These are phyloP conservation scores for Drosophila leonis DNA, from an alignment of 2,888 invertebrate genomes.

Conservation along the genomic window DNA sequence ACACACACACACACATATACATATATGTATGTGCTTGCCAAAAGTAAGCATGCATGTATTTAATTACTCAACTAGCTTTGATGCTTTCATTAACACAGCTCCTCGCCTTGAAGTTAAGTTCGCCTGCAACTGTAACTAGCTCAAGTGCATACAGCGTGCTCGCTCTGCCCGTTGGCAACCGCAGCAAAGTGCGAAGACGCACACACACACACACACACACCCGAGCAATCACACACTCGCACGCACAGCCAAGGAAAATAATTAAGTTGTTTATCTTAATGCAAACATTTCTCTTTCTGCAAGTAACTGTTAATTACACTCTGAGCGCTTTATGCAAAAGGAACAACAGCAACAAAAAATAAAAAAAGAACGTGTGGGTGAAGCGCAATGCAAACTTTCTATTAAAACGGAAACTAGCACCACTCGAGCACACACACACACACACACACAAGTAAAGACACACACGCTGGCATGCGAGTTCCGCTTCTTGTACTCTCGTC, in stretches of 20 bases:
- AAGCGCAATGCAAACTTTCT: slow-evolving; percentile 64
- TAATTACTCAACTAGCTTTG: slow-evolving; percentile 59
- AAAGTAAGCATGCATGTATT: slow-evolving; percentile 32
- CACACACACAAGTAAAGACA: slow-evolving; percentile 16
- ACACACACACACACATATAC: not conserved
- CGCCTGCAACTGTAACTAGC: slow-evolving; percentile 36
- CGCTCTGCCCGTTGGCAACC: slow-evolving; percentile 35
- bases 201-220: slow-evolving; percentile 4
- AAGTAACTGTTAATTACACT: slow-evolving; percentile 74
- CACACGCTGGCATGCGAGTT: not conserved
- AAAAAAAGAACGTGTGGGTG: slow-evolving; percentile 12
- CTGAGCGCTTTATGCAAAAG: slow-evolving; percentile 55
- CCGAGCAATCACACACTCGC: slow-evolving; percentile 15
- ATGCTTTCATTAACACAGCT: slow-evolving; percentile 47
- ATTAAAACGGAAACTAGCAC: slow-evolving; percentile 60
- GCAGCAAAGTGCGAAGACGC: slow-evolving; percentile 40
- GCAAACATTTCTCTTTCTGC: slow-evolving; percentile 67
- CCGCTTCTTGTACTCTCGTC: not conserved
- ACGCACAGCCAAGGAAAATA: slow-evolving; percentile 54
- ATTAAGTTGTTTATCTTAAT: slow-evolving; percentile 80
- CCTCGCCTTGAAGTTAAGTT: slow-evolving; percentile 18
- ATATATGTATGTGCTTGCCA: not conserved
- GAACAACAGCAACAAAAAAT: slow-evolving; percentile 4
- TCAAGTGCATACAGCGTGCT: slow-evolving; percentile 40
- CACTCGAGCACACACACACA: slow-evolving; percentile 15